These are phyloP conservation scores for Plectrocnemia conspersa DNA, from an alignment of 1,140 invertebrate species.

Conservation along the genomic window DNA sequence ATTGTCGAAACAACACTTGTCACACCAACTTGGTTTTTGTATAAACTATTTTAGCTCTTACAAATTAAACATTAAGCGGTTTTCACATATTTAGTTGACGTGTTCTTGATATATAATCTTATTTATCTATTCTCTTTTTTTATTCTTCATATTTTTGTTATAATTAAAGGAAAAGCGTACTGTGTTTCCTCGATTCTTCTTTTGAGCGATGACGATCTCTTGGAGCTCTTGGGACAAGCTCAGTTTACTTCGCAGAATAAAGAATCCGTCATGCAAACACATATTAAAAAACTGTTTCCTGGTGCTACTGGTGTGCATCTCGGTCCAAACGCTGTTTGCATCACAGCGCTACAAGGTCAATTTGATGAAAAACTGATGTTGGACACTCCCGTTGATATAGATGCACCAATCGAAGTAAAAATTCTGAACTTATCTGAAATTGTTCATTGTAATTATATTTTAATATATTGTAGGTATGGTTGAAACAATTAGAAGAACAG, in stretches of 20 bases:
- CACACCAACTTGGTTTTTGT: too few species aligned
- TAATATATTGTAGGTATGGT: constrained; percentile 64
- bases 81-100: too few species aligned
- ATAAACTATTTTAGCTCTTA: too few species aligned
- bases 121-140: too few species aligned
- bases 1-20: too few species aligned
- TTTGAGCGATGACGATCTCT: constrained; percentile 94
- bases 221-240: constrained; percentile 88
- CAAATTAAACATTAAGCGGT: too few species aligned
- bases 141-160: constrained; percentile 10
- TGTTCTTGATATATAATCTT: too few species aligned
- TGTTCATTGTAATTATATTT: constrained; percentile 2
- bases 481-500: constrained; percentile 71
- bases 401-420: constrained; percentile 73
- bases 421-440: not conserved
- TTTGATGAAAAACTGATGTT: constrained; percentile 85
- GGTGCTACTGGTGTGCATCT: constrained; percentile 57
- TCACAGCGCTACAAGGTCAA: constrained; percentile 57
- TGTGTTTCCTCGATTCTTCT: constrained; percentile 92
- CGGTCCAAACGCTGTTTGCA: constrained; percentile 42
- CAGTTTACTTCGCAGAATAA: constrained; percentile 57
- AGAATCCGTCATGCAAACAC: constrained; percentile 81
- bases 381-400: constrained; percentile 68
- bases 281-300: constrained; percentile 92
- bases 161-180: constrained; percentile 80